Base-by-base conservation (phyloP, 2,797 vertebrate species). In the Aeoliscus strigatus region DNA sequence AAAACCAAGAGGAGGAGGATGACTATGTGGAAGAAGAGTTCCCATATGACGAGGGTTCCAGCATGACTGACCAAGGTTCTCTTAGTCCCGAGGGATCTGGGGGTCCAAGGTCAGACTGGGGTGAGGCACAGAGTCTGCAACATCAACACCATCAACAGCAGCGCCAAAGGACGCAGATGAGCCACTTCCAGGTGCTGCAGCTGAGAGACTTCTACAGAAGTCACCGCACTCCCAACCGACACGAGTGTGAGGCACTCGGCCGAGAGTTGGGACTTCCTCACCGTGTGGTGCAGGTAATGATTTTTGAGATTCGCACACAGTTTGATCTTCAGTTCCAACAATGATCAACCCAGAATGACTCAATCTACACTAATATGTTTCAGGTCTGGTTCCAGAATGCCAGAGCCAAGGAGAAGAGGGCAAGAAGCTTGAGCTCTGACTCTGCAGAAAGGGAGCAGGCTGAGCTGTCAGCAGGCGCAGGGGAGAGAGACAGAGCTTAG, bases 361-460 rank as follows among this genome's bases (percentile, higher is more conserved):
- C 3, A 21, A 21, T 47, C 39, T 7, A 35, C 55, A 18, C 13
- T 3, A 47, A 46, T 46, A 1, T 14, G 33, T 48, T 50, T 60
- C 46, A 86, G 84, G 96, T 99, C 81, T 99, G 96, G 96, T 99
- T 99, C 88, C 96, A 99, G 86, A 99, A 99, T 75, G 94, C 96
- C 67, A 87, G 96, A 78, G 96, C 96, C 8, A 99, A 99, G 86
- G 96, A 97, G 74, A 99, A 99, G 80, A 96, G 98, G 81, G 89
- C 95, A 55, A 96, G 80, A 45, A 80, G 81, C 58, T 60, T 86
- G 45, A 80, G 76, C 48, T 82, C 80, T 39, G 83, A 87, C 50
- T 77, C 82, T 57, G 82, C 76, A 45, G 83, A 86, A 51, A 70
- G 77, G 54, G 81, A 87, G 58, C 82, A 84, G 61, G 71, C 81